phyloP scores from a whole-genome alignment of 1,140 invertebrate genomes.

The Pseudomyrmex gracilis region DNA sequence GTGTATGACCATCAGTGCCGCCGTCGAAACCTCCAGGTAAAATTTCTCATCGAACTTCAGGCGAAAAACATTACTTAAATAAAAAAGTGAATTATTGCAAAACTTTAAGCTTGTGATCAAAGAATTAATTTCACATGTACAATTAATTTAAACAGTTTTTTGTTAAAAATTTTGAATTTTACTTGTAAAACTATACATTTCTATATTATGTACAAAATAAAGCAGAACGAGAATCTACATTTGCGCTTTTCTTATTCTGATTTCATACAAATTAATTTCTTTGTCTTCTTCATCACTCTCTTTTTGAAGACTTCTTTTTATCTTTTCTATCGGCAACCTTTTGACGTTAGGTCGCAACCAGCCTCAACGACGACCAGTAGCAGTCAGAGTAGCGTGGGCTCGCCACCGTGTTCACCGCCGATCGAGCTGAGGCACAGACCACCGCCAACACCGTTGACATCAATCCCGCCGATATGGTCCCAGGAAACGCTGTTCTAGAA shows the following conservation, averaged over 20 bases:
- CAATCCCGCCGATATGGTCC: conserved; percentile 79
- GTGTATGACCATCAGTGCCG: conserved; percentile 83
- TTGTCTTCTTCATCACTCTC: no score
- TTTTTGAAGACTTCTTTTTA: no score
- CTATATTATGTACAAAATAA: no score
- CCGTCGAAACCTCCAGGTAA: conserved; percentile 82
- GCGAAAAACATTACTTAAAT: no score
- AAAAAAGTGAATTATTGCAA: no score
- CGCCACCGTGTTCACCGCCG: conserved; percentile 79
- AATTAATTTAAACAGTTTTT: no score
- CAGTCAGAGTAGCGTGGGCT: conserved; percentile 79
- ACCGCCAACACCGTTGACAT: conserved; percentile 73
- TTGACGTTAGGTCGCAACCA: conserved; percentile 58
- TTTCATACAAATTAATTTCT: not conserved
- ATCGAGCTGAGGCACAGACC: conserved; percentile 82
- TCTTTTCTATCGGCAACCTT: not conserved
- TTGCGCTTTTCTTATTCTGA: not conserved
- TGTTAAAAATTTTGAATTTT: no score
- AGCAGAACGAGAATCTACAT: not conserved
- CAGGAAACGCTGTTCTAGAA: conserved; percentile 83
- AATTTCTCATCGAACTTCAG: no score
- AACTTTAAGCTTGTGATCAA: no score
- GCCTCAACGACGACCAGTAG: conserved; percentile 81
- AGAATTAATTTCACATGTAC: no score
- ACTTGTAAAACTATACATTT: no score